Evolutionary conservation across 1,140 invertebrate genomes (phyloP), one percentile per base, ranked within the genome.

Genomic region (Aplysia californica): DNA sequence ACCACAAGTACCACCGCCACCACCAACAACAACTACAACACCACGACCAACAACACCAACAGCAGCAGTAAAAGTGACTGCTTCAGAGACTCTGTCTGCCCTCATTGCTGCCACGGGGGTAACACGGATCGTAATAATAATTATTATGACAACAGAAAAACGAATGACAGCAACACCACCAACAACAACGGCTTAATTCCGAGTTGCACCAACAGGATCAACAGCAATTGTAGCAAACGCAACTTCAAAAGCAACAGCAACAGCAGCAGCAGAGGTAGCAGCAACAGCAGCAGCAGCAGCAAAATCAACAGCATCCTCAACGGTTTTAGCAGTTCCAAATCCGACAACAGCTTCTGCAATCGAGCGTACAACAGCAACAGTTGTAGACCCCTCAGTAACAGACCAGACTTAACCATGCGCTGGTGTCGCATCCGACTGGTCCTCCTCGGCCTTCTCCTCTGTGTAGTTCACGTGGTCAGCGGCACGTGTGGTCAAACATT

Each of bases 401-500:
- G 36, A 21, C 5, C 23, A 23, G n/a, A 10, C 44, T 18, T 29
- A 21, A 44, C 5, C 36, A 61, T 64, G 72, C 26, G 36, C 6
- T 75, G 72, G 59, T 75, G 20, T 31, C 38, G 39, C 10, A 65
- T 64, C 2, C 61, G 72, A 2, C 35, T 44, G 6, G 59, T 50
- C 3, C 33, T 64, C 36, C 39, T 44, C 0, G 58, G 59, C 59
- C 58, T 65, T n/a, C n/a, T 65, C 0, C 38, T 74, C 20, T 41
- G 39, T 29, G 72, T 74, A 10, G 72, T 65, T 20, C 36, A 65
- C 31, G 72, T 74, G 23, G 41, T 65, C 3, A 35, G 26, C 18
- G 55, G 68, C 26, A 65, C 55, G 4, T 79, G 78, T 41, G 50
- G 66, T 3, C 67, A 65, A 5, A n/a, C 20, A 2, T 76, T 72